Conservation (phyloP, 2,888 invertebrate species). For the Allygus modestus region DNA sequence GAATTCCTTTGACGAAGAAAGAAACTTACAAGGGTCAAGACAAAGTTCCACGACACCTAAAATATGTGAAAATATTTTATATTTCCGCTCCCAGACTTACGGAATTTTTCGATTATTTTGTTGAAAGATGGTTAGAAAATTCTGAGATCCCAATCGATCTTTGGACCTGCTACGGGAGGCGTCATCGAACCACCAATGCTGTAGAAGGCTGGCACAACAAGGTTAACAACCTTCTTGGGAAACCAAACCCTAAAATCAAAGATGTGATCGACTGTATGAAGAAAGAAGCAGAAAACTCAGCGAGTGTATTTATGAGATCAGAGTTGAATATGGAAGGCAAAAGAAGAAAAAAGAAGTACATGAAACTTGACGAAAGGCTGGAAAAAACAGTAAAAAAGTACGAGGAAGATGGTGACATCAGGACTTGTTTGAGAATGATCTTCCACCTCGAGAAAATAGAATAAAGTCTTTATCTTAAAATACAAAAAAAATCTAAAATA, state of each 20-base stretch:
- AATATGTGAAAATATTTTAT: no score
- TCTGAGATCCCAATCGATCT: no score
- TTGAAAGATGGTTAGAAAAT: no score
- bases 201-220: no score
- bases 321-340: constrained; percentile 47
- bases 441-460: constrained; percentile 17
- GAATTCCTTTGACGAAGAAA: no score
- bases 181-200: no score
- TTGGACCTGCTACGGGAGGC: no score
- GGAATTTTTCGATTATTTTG: no score
- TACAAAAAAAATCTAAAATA: background rate
- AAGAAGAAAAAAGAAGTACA: constrained; percentile 20
- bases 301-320: constrained; percentile 14
- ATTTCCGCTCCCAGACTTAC: no score
- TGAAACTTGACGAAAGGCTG: constrained; percentile 29
- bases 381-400: constrained; percentile 22
- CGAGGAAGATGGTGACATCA: constrained; percentile 24
- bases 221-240: no score
- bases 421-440: constrained; percentile 13
- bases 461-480: constrained; percentile 1
- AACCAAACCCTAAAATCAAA: constrained; percentile 31
- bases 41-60: no score
- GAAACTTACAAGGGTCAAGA: no score
- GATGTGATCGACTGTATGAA: constrained; percentile 28
- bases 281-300: constrained; percentile 45